phyloP scores from a whole-genome alignment of 1,140 invertebrate genomes.

The Lanistes nyassanus region DNA sequence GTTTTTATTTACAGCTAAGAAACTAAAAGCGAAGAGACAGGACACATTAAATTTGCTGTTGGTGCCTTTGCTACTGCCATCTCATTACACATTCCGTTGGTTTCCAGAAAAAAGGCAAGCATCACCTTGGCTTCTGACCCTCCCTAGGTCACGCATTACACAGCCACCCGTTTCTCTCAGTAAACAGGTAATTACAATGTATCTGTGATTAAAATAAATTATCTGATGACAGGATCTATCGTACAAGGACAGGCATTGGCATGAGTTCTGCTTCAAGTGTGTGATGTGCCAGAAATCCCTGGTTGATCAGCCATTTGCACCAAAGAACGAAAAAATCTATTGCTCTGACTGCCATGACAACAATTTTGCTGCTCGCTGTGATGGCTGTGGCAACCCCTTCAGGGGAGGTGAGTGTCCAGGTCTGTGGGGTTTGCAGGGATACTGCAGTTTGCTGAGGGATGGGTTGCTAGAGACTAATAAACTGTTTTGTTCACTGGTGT shows the following conservation, averaged over 20 bases:
- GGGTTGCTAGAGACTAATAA: background rate
- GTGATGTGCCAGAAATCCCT: slow-evolving; percentile 96
- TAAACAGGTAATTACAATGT: background rate
- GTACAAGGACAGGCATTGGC: slow-evolving; percentile 99
- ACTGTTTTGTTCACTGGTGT: too few relatives aligned
- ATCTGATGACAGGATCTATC: slow-evolving; percentile 88
- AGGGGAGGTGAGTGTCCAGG: slow-evolving; percentile 84
- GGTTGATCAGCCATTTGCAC: slow-evolving; percentile 99
- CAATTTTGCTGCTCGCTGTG: slow-evolving; percentile 98
- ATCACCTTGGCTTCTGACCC: too few relatives aligned
- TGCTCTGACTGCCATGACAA: slow-evolving; percentile 99
- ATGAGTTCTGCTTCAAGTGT: slow-evolving; percentile 97
- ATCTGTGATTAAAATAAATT: slow-evolving; percentile 24
- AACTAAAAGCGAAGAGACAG: too few relatives aligned
- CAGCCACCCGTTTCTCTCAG: too few relatives aligned
- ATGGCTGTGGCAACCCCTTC: slow-evolving; percentile 98
- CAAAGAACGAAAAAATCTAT: slow-evolving; percentile 94
- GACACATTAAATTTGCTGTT: too few relatives aligned
- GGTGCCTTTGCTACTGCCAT: too few relatives aligned
- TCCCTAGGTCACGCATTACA: too few relatives aligned
- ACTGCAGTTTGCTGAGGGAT: background rate
- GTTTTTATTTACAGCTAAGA: too few relatives aligned
- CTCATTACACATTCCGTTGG: too few relatives aligned
- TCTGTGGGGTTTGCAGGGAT: background rate
- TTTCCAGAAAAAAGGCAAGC: too few relatives aligned